Conservation (phyloP, 1,140 invertebrate species). For the Copidosoma floridanum region DNA sequence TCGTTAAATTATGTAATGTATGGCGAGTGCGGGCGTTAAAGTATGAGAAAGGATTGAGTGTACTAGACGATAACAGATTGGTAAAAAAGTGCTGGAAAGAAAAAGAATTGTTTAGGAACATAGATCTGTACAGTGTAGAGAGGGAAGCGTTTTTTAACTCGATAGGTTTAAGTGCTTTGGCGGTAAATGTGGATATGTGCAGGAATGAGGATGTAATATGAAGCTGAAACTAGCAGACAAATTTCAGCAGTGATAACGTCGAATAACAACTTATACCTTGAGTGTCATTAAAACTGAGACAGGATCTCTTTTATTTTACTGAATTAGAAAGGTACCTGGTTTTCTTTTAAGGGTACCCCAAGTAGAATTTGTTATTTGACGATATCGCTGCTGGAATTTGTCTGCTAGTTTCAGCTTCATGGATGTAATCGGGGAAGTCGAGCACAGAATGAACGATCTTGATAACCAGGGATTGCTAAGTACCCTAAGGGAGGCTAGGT, state of each 20-base stretch:
- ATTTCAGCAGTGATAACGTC: no score
- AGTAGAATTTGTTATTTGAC: no score
- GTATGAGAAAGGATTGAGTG: conserved; percentile 9
- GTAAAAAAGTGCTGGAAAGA: no score
- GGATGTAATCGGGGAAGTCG: not conserved
- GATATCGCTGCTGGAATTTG: no score
- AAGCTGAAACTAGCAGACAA: no score
- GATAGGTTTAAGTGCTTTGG: not conserved
- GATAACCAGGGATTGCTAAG: not conserved
- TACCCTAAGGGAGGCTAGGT: conserved; percentile 16
- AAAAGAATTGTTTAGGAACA: conserved; percentile 12
- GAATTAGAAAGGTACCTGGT: no score
- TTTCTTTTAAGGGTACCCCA: no score
- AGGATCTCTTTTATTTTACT: no score
- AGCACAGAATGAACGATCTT: not conserved
- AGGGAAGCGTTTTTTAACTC: conserved; percentile 16
- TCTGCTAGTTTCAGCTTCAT: no score
- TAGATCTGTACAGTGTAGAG: conserved; percentile 1
- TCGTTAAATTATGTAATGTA: conserved; percentile 2
- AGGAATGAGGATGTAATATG: no score
- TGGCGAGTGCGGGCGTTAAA: conserved; percentile 10
- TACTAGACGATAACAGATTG: not conserved
- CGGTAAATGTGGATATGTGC: not conserved
- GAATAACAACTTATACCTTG: no score
- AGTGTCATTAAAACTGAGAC: no score